These are phyloP conservation scores for Isoperla grammatica DNA, from an alignment of 2,888 invertebrate species.

Conservation along the genomic window DNA sequence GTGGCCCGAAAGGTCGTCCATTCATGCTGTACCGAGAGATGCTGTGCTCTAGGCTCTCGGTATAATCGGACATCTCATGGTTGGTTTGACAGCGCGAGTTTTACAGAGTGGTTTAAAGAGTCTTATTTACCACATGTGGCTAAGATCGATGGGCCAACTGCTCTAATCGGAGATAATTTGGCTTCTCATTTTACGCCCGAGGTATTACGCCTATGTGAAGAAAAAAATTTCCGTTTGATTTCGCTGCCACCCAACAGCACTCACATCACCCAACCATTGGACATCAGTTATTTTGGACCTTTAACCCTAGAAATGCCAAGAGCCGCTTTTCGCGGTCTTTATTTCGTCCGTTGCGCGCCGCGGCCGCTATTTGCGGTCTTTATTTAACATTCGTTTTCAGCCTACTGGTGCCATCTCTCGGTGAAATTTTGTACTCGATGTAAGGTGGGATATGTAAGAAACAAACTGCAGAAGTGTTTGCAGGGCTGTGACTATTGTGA, in stretches of 20 bases:
- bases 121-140: constrained; percentile 32
- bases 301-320: constrained; percentile 15
- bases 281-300: constrained; percentile 35
- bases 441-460: too few relatives aligned
- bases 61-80: constrained; percentile 34
- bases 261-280: constrained; percentile 33
- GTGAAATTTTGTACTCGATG: too few relatives aligned
- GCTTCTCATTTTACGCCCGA: constrained; percentile 33
- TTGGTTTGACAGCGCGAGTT: constrained; percentile 38
- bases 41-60: constrained; percentile 18
- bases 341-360: too few relatives aligned
- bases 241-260: constrained; percentile 36
- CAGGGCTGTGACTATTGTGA: too few relatives aligned
- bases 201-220: constrained; percentile 35
- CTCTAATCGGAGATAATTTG: constrained; percentile 39
- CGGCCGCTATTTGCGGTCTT: too few relatives aligned
- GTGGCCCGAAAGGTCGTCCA: constrained; percentile 30
- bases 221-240: constrained; percentile 37
- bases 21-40: constrained; percentile 3
- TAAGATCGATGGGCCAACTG: constrained; percentile 31
- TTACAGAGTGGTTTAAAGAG: constrained; percentile 38
- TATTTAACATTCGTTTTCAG: too few relatives aligned
- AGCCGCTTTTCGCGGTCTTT: too few relatives aligned
- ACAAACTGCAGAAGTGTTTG: too few relatives aligned
- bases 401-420: too few relatives aligned